A percentile compares a stretch with the other conserved stretches of the same genome.
These are phyloP conservation scores for Pseudochaenichthys georgianus DNA, from an alignment of 2,797 vertebrate species.

Conservation along the genomic window DNA sequence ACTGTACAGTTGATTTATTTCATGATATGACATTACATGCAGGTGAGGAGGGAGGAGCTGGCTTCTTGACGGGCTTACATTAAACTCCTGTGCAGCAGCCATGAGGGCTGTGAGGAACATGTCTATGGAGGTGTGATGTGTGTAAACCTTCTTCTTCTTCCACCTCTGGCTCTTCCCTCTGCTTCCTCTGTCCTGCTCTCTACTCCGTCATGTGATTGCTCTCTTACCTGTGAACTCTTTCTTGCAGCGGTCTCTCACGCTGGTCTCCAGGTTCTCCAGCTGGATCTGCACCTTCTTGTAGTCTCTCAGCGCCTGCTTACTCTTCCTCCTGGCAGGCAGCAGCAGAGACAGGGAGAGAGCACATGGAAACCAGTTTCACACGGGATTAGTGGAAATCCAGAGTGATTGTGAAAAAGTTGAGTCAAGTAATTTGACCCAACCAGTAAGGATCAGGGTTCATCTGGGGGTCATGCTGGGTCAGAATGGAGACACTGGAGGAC, in stretches of 20 bases:
- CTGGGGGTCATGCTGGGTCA: conserved; percentile 8
- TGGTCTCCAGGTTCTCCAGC: conserved; percentile 97
- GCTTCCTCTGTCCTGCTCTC: background rate
- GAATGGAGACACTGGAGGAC: conserved; percentile 23
- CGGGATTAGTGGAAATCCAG: conserved; percentile 25
- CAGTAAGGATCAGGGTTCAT: conserved; percentile 18
- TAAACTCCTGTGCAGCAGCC: conserved; percentile 28
- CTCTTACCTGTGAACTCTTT: conserved; percentile 96
- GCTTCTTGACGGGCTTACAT: conserved; percentile 40
- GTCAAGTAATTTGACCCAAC: conserved; percentile 21
- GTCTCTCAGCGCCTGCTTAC: conserved; percentile 96
- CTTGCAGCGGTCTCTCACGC: conserved; percentile 97
- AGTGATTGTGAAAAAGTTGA: conserved; percentile 20
- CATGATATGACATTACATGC: too few species aligned
- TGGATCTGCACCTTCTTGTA: conserved; percentile 99
- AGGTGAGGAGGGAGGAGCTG: background rate
- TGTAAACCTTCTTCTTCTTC: conserved; percentile 27
- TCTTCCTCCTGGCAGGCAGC: conserved; percentile 89
- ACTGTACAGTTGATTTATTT: too few species aligned
- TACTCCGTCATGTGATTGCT: background rate
- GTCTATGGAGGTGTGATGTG: conserved; percentile 32
- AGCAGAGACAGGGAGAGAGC: background rate
- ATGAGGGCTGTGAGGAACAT: conserved; percentile 24
- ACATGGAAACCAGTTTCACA: conserved; percentile 19
- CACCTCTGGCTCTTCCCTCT: background rate